phyloP scores from a whole-genome alignment of 2,113 vertebrate species.

The Coptodon rendalli region DNA sequence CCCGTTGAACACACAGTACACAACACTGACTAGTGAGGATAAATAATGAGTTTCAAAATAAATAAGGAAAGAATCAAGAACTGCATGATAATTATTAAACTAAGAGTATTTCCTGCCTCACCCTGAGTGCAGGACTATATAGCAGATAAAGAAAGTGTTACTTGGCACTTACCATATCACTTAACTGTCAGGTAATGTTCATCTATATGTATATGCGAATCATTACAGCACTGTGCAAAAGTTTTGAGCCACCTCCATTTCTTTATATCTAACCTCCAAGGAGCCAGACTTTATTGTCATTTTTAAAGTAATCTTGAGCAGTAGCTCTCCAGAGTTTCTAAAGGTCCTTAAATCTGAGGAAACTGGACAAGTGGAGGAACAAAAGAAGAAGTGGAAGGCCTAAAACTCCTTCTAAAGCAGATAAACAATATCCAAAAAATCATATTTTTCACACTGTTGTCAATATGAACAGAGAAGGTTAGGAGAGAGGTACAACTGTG shows the following conservation, averaged over 20 bases:
- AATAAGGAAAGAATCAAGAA: neutral
- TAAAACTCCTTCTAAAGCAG: neutral
- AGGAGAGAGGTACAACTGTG: rapidly evolving
- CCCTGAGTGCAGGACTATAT: neutral
- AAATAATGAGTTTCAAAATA: neutral
- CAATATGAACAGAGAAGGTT: neutral
- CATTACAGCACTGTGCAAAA: neutral
- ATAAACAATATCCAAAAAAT: neutral
- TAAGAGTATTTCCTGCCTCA: neutral
- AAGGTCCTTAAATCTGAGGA: neutral
- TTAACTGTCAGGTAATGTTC: neutral
- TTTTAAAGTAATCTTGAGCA: neutral
- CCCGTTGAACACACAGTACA: neutral
- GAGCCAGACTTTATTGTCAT: neutral
- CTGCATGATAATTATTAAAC: neutral
- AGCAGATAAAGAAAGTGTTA: neutral
- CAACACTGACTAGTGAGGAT: neutral
- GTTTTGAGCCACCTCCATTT: neutral
- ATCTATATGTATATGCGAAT: neutral
- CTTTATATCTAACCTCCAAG: neutral
- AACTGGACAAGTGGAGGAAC: neutral
- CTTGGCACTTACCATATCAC: neutral
- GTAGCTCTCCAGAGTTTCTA: neutral
- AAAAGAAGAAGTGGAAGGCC: neutral
- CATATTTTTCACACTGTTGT: neutral